These are phyloP conservation scores for Electrona antarctica DNA, from an alignment of 2,113 vertebrate species.

Conservation along the genomic window DNA sequence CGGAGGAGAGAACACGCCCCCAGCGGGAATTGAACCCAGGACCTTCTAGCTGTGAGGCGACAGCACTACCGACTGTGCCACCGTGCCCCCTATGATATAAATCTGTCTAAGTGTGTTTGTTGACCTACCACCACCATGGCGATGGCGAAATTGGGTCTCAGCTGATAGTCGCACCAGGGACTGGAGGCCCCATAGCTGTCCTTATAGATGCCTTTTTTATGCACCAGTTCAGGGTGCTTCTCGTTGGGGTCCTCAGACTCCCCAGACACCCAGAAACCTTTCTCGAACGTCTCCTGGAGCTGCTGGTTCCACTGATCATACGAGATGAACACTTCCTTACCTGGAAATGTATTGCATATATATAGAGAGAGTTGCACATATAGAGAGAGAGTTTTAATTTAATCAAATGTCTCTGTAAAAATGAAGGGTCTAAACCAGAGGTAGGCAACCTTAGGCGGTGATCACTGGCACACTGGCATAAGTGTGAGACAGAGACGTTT, in stretches of 20 bases:
- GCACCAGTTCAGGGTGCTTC: conserved; percentile 87
- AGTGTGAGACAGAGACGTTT: no score
- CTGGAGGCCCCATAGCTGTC: conserved; percentile 92
- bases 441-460: no score
- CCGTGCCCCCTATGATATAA: no score
- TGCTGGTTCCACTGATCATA: conserved; percentile 90
- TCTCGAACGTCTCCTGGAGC: conserved; percentile 90
- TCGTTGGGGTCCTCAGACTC: conserved; percentile 84
- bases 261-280: conserved; percentile 88
- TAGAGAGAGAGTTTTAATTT: no score
- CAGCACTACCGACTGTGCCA: no score
- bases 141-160: conserved; percentile 93
- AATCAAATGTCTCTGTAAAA: no score
- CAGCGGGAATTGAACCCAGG: no score
- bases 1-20: no score
- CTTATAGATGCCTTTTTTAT: conserved; percentile 96
- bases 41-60: no score
- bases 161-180: conserved; percentile 97
- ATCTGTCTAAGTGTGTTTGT: neutral
- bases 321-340: conserved; percentile 70
- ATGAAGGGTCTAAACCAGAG: neutral
- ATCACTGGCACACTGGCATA: no score
- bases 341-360: conserved; percentile 42
- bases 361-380: no score
- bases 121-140: conserved; percentile 94